A percentile compares a stretch with the other conserved stretches of the same genome.
Evolutionary conservation across 2,797 vertebrate species (phyloP).

Genomic region (Enteromius anoplus): DNA sequence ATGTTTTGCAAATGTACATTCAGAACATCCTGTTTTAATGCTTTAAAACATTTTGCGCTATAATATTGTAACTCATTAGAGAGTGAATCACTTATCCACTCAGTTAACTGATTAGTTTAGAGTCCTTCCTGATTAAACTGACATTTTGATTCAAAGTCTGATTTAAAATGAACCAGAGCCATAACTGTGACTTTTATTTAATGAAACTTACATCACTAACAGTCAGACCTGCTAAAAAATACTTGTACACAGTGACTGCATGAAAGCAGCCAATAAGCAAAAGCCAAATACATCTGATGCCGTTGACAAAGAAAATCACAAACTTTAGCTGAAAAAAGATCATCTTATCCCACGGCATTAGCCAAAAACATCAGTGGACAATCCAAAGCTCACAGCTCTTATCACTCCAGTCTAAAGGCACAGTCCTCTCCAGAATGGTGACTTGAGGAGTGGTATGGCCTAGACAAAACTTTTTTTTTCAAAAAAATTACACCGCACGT

Average conservation of each 20-base stretch:
- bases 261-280: neutral
- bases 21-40: no score
- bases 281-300: constrained; percentile 6
- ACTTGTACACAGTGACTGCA: neutral
- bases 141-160: neutral
- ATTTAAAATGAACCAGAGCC: constrained; percentile 8
- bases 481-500: constrained; percentile 42
- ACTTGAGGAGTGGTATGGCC: constrained; percentile 20
- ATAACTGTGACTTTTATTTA: neutral
- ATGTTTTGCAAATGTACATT: neutral
- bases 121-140: neutral
- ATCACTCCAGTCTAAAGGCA: neutral
- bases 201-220: neutral
- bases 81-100: neutral
- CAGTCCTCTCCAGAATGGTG: constrained; percentile 10
- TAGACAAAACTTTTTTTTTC: constrained; percentile 54
- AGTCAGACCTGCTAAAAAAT: neutral
- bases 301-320: neutral
- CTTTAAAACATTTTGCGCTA: no score
- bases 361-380: constrained; percentile 34
- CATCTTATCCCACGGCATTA: neutral
- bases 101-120: neutral
- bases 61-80: neutral
- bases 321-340: constrained; percentile 10
- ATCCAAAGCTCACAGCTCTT: constrained; percentile 8